Base-by-base conservation (phyloP, 2,113 vertebrate species). In the Puma concolor region DNA sequence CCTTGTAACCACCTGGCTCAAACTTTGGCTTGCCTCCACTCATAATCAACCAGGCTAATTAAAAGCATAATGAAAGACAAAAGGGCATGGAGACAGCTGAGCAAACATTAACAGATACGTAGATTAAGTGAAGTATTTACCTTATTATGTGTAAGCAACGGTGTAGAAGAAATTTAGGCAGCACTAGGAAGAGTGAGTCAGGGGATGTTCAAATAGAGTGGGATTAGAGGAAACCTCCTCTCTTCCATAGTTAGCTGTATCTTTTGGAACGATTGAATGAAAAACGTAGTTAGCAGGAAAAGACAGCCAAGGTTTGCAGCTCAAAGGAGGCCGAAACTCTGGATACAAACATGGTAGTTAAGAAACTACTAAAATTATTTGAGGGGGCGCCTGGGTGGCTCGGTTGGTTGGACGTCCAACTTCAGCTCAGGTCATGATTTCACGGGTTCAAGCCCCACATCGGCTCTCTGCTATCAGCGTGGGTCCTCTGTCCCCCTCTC, bases 1-100 rank as follows among this genome's bases (percentile, higher is more conserved):
- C 44, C 88, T 84, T 94, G 31, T 72, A 94, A 95, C 69, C n/a
- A 88, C 71, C 54, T 71, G 83, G 16, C 38, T 74, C 90, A 95
- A 90, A 92, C 23, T 71, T 95, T 95, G 63, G 80, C 57, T 94
- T 50, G 83, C 36, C 84, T 95, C 69, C 25, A 81, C 76, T 96
- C 64, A 97, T 83, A 92, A 97, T 97, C 69, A 94, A 81, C 50
- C 2, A 2, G 85, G 57, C 90, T 97, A 94, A 97, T 98, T 96
- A 97, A 96, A 97, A 95, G 52, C 60, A 63, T 67, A 94, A 89
- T 96, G 94, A 95, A 97, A 97, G 88, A 95, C 69, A 94, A 33
- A 69, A 92, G 69, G 80, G 52, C 92, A 95, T 87, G 4, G 29
- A 93, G 94, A 88, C 94, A 97, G 92, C 96, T 96, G 95, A 96